These are phyloP conservation scores for Thunnus thynnus DNA, from an alignment of 2,113 vertebrate species.

Conservation along the genomic window DNA sequence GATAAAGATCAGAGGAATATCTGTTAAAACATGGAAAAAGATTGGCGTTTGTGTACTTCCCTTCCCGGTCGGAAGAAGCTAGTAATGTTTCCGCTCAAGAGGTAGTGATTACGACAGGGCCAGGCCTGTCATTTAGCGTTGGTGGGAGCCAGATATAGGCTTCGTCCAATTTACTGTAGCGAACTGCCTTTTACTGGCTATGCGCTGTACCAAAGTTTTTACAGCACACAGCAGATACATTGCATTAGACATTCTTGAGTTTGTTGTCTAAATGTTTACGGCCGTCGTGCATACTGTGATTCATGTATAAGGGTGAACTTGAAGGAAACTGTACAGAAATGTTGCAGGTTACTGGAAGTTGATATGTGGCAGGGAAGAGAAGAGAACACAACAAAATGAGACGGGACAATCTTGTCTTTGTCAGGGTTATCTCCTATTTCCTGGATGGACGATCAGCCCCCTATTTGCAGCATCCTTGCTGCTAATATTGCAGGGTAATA, in stretches of 20 bases:
- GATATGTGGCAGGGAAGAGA: constrained; percentile 7
- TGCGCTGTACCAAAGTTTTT: constrained; percentile 3
- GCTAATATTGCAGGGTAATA: constrained; percentile 27
- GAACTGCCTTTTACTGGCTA: constrained; percentile 29
- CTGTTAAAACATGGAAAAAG: constrained; percentile 31
- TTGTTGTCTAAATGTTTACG: background rate
- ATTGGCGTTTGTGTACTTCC: constrained; percentile 35
- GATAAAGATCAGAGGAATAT: constrained; percentile 22
- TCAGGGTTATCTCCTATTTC: constrained; percentile 30
- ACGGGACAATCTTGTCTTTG: constrained; percentile 19
- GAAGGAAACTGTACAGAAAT: background rate
- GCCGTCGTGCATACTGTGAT: background rate
- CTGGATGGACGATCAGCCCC: constrained; percentile 17
- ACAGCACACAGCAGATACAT: background rate
- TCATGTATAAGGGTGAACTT: background rate
- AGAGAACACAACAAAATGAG: background rate
- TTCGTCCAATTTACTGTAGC: constrained; percentile 50
- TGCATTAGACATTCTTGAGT: background rate
- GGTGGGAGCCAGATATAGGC: constrained; percentile 61
- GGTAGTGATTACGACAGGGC: constrained; percentile 70
- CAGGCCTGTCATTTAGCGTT: constrained; percentile 74
- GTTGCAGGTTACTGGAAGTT: background rate
- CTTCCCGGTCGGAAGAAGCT: constrained; percentile 43
- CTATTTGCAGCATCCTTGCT: constrained; percentile 34
- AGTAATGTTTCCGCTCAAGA: constrained; percentile 56